Base-by-base conservation (phyloP, 2,113 vertebrate genomes). In the Bombycilla garrulus region DNA sequence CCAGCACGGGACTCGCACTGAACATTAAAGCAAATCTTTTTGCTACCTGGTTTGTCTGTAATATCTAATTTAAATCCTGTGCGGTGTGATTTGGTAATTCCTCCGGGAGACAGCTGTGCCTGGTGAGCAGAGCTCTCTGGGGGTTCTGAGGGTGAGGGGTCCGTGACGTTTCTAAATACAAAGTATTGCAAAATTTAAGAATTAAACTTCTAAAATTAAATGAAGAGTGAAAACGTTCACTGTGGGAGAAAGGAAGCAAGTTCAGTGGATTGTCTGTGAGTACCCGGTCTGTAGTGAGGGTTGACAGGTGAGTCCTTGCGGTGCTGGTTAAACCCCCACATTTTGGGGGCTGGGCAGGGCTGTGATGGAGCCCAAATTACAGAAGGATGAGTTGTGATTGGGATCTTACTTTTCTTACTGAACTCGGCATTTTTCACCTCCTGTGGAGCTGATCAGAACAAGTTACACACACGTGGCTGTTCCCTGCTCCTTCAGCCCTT, bases 271-370 rank as follows among this genome's bases (percentile, higher is more conserved):
- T 47, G 22, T 38, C 6, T 2, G 26, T 22, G 60, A 53, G 51
- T 35, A 21, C 2, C 26, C 13, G 5, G 19, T 4, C 40, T n/a
- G 31, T 29, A 7, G 1, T 1, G 8, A 42, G 28, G 54, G 28
- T 21, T 35, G 60, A 14, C 20, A 16, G 31, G 3, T 9, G 12
- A 65, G 20, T 26, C 35, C 9, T 48, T 48, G 2, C 2, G 6
- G 22, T 11, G 15, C 3, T 28, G 18, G 11, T 50, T 21, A 5
- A n/a, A 16, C 9, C 8, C 4, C 18, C 12, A 0, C 3, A 0
- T 42, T 60, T 42, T 15, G 1, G 5, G 70, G 42, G 57, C 33
- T 40, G 54, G 42, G 11, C 1, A 16, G 35, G 58, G 72, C 73
- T 54, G 17, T 4, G 28, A 2, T 14, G n/a, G 18, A 2, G 0